A percentile compares a stretch with the other conserved stretches of the same genome.
Conservation (phyloP, 2,113 vertebrate genomes). For the Protobothrops mucrosquamatus region DNA sequence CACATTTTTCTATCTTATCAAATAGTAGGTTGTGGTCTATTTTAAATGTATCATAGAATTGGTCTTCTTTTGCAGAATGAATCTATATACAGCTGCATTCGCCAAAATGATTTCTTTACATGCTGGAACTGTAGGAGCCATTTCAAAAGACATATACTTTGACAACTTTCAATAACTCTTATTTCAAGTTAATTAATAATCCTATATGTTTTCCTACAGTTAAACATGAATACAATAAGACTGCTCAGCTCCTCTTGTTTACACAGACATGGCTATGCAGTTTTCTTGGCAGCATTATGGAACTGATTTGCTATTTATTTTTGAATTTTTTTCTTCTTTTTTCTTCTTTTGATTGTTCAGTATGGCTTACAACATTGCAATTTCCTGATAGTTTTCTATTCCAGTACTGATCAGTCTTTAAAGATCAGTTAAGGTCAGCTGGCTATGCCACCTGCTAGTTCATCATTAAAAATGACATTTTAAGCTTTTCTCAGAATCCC, state of each 20-base stretch:
- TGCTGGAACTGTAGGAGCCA: not conserved
- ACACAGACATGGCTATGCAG: too few relatives aligned
- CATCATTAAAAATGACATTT: not conserved
- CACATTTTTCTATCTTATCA: too few relatives aligned
- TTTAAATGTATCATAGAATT: not conserved
- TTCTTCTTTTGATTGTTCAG: not conserved
- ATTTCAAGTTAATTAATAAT: too few relatives aligned
- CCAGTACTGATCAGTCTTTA: not conserved
- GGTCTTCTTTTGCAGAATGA: not conserved
- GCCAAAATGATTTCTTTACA: not conserved
- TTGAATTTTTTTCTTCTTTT: not conserved
- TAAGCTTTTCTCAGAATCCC: not conserved
- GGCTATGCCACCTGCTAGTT: not conserved
- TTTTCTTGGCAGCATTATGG: not conserved
- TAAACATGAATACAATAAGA: too few relatives aligned
- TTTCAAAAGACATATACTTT: too few relatives aligned
- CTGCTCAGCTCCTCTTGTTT: too few relatives aligned
- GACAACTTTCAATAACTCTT: too few relatives aligned
- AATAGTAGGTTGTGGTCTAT: too few relatives aligned
- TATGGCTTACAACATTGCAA: not conserved
- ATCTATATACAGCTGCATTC: not conserved
- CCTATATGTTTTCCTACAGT: too few relatives aligned
- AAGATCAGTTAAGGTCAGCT: not conserved
- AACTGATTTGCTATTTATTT: not conserved
- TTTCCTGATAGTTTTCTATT: not conserved